A percentile compares a stretch with the other conserved stretches of the same genome.
Evolutionary conservation across 2,888 invertebrate species (phyloP).

Genomic region (Blastobasis adustella): DNA sequence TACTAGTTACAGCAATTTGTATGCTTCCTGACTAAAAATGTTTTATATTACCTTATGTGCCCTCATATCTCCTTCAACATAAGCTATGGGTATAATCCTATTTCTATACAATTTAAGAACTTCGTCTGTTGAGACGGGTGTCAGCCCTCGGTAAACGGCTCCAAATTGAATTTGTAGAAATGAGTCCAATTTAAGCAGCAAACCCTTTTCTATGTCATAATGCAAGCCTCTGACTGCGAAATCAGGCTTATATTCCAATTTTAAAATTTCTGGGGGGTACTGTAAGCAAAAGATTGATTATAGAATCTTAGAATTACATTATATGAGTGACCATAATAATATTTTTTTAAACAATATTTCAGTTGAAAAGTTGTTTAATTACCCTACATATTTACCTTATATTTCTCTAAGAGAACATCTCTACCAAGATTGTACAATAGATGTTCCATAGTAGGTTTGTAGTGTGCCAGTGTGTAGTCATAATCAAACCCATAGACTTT

Average conservation of each 20-base stretch:
- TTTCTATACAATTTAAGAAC: slow-evolving; percentile 90
- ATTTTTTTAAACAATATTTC: no score
- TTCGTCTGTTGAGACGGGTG: slow-evolving; percentile 87
- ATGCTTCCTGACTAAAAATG: no score
- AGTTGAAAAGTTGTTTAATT: no score
- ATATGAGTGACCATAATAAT: no score
- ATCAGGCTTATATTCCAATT: slow-evolving; percentile 90
- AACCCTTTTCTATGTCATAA: slow-evolving; percentile 96
- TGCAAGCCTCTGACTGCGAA: slow-evolving; percentile 98
- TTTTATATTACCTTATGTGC: slow-evolving; percentile 76
- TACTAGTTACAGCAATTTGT: no score
- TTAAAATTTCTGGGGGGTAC: slow-evolving; percentile 90
- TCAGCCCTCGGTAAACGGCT: slow-evolving; percentile 91
- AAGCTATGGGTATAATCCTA: slow-evolving; percentile 89
- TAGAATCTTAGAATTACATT: no score
- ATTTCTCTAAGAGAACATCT: slow-evolving; percentile 88
- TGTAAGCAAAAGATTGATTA: slow-evolving; percentile 49
- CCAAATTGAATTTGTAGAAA: slow-evolving; percentile 98
- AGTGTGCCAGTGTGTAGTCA: slow-evolving; percentile 97
- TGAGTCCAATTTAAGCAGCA: slow-evolving; percentile 94
- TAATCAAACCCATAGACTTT: slow-evolving; percentile 98
- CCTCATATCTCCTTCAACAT: slow-evolving; percentile 87
- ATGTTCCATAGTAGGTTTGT: slow-evolving; percentile 91
- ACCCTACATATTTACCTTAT: slow-evolving; percentile 78
- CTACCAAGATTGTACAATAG: slow-evolving; percentile 93